Conservation (phyloP, 2,888 invertebrate genomes). For the Bombylius major region DNA sequence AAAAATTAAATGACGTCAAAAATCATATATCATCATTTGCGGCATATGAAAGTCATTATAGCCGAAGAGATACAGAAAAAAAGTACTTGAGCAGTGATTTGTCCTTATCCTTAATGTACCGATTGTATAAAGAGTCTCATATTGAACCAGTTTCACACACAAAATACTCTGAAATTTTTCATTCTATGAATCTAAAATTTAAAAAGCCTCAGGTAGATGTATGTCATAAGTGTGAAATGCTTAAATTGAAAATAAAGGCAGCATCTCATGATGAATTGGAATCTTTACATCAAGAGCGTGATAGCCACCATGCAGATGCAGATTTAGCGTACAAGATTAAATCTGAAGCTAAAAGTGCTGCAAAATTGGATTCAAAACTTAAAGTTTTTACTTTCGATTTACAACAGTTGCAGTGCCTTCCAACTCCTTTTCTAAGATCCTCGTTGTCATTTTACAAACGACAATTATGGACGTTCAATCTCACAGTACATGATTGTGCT, state of each 20-base stretch:
- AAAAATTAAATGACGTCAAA: too few species aligned
- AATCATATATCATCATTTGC: too few species aligned
- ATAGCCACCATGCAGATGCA: conserved; percentile 9
- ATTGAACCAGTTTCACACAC: too few species aligned
- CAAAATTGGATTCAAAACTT: conserved; percentile 4
- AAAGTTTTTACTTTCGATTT: conserved; percentile 14
- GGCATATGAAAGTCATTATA: too few species aligned
- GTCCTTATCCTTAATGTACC: too few species aligned
- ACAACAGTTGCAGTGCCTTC: conserved; percentile 13
- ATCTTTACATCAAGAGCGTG: conserved; percentile 1
- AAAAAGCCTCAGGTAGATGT: conserved; percentile 12
- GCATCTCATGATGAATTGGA: neutral
- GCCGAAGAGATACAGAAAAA: too few species aligned
- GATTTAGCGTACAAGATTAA: conserved; percentile 12
- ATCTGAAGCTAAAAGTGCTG: conserved; percentile 9
- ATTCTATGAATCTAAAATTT: conserved; percentile 13
- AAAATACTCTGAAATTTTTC: conserved; percentile 3
- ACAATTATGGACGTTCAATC: conserved; percentile 14
- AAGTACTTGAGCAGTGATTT: too few species aligned
- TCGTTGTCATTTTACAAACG: conserved; percentile 14
- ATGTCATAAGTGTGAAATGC: conserved; percentile 14
- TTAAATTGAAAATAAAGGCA: conserved; percentile 11
- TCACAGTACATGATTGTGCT: conserved; percentile 13
- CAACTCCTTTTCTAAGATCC: conserved; percentile 11
- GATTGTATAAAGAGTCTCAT: too few species aligned